A percentile compares a stretch with the other conserved stretches of the same genome.
Evolutionary conservation across 2,113 vertebrate species (phyloP).

Genomic region (Megatriorchis doriae): DNA sequence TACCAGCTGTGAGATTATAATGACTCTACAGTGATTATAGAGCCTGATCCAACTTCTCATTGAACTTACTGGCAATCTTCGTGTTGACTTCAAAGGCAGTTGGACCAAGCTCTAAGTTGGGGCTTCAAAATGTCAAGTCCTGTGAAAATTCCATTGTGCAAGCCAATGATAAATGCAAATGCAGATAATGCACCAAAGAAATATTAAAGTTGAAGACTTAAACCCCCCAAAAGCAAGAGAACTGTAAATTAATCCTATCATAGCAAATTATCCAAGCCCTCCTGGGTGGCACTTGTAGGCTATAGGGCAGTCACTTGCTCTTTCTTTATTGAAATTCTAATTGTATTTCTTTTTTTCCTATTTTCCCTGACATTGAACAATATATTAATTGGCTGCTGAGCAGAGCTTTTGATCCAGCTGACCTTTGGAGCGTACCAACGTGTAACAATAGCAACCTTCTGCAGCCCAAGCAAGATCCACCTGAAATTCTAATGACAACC

Average conservation of each 20-base stretch:
- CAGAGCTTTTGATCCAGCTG: not conserved
- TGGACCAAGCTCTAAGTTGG: conserved; percentile 14
- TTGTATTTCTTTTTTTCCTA: not conserved
- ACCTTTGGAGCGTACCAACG: not conserved
- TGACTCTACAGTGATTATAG: conserved; percentile 17
- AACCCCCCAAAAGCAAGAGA: not conserved
- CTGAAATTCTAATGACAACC: conserved; percentile 45
- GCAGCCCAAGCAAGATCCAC: not conserved
- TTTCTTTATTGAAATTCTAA: conserved; percentile 10
- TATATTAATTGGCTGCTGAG: conserved; percentile 47
- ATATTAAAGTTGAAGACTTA: conserved; percentile 20
- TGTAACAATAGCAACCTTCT: not conserved
- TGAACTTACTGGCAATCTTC: conserved; percentile 18
- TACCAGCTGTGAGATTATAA: conserved; percentile 23
- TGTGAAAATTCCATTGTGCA: conserved; percentile 24
- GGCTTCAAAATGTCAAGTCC: conserved; percentile 39
- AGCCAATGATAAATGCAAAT: conserved; percentile 49
- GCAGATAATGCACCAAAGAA: conserved; percentile 30
- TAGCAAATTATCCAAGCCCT: conserved; percentile 2
- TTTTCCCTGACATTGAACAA: conserved; percentile 7
- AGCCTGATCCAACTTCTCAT: conserved; percentile 1
- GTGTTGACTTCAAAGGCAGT: conserved; percentile 36
- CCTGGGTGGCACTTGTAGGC: not conserved
- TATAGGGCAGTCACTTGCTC: not conserved
- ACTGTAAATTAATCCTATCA: conserved; percentile 20